Conservation (phyloP, 2,113 vertebrate species). For the Clinocottus analis region DNA sequence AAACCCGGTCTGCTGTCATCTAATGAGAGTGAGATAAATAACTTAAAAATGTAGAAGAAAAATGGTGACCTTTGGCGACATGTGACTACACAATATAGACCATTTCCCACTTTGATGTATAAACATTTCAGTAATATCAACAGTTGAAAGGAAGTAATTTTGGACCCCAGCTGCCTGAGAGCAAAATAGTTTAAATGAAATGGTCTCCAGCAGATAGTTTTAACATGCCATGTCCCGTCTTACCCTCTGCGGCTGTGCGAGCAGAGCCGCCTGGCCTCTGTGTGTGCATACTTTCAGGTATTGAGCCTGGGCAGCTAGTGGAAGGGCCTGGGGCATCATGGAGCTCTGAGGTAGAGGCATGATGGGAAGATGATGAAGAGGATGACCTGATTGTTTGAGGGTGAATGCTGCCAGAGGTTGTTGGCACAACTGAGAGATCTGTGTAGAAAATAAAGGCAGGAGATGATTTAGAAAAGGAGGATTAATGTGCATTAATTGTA, state of each 20-base stretch:
- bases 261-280: slow-evolving; percentile 83
- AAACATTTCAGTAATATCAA: background rate
- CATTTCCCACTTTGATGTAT: background rate
- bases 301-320: slow-evolving; percentile 85
- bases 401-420: slow-evolving; percentile 88
- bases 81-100: background rate
- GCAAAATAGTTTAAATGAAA: slow-evolving; percentile 14
- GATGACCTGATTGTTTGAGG: slow-evolving; percentile 88
- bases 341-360: slow-evolving; percentile 94
- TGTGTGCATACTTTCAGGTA: slow-evolving; percentile 84
- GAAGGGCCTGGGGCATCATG: slow-evolving; percentile 87
- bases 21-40: slow-evolving; percentile 55
- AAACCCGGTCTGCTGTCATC: slow-evolving; percentile 89
- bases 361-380: slow-evolving; percentile 82
- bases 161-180: background rate
- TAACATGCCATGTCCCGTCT: slow-evolving; percentile 16
- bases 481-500: background rate
- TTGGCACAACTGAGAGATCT: slow-evolving; percentile 95
- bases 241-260: slow-evolving; percentile 88
- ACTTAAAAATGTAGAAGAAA: background rate
- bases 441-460: slow-evolving; percentile 13
- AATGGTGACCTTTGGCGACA: background rate
- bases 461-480: background rate
- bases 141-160: background rate
- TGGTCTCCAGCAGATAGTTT: slow-evolving; percentile 13